Evolutionary conservation across 2,888 invertebrate genomes (phyloP), one percentile per base, ranked within the genome.

Genomic region (Bombylius discolor): DNA sequence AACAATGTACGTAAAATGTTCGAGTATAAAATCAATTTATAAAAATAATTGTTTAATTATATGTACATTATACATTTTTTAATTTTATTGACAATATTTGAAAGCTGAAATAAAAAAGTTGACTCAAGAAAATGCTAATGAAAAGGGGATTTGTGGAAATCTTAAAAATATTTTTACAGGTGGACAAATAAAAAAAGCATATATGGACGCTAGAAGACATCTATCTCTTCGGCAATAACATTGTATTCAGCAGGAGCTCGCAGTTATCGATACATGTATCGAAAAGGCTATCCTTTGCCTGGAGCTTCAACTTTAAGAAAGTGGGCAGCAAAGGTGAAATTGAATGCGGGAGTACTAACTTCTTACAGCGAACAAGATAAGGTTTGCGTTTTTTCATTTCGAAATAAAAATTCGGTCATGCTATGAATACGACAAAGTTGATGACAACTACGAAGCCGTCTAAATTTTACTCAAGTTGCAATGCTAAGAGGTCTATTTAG

Each of bases 351-450:
- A 44, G 47, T 58, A 8, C 46, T 60, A 11, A 45, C 39, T 31
- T 45, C 11, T 8, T 56, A 56, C 11, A 32, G 44, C 5, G 48
- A 55, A 34, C 31, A 7, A 36, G 57, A 60, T 1, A 58, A 55
- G 42, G 4, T 61, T 5, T 62, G 61, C 33, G 55, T 60, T 5
- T 12, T 62, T 5, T 49, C 53, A n/a, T 62, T 62, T 14, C 36
- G 53, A 62, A 56, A 61, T 61, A 44, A 59, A 53, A 46, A 44
- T 61, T 1, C 58, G 55, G 45, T 46, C 52, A 4, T 32, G 45
- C 4, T 55, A 49, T 31, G 57, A 59, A 31, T 53, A 55, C 14
- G 58, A 59, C 7, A 49, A 52, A 5, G 11, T 47, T 1, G 44
- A 42, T 13, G 60, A 59, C 23, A 9, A 1, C 45, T 55, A 8